Base-by-base conservation (phyloP, 2,797 vertebrate genomes). In the Bradypodion pumilum region DNA sequence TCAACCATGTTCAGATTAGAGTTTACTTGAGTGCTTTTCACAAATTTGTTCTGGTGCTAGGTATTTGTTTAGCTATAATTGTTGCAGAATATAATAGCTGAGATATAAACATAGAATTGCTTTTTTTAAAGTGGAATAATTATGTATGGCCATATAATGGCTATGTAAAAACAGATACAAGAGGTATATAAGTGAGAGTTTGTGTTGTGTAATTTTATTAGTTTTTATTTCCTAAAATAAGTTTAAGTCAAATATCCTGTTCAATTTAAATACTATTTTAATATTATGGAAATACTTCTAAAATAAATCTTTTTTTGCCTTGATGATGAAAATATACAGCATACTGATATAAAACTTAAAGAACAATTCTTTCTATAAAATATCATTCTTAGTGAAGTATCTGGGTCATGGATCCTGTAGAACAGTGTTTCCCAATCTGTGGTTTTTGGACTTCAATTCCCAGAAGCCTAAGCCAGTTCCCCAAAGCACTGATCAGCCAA, bases 1-100 rank as follows among this genome's bases (percentile, higher is more conserved):
- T 44, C 46, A 69, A 69, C 25, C 25, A 59, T 49, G 52, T 80
- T 69, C 68, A 46, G 37, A 29, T 37, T 70, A 25, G 35, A 70
- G 69, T 69, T 68, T 69, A 80, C 78, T 68, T 56, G 23, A 69
- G 65, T 56, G 78, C 46, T 80, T 69, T 80, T 69, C 46, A 69
- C 32, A 69, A 69, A 80, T 80, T 80, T 80, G 65, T 69, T 69
- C 65, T 66, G 29, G 49, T 66, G 37, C 52, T 56, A 59, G 32
- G 35, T 69, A 80, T 80, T 80, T 80, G 69, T 80, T 69, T 56
- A 80, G 65, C 65, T 69, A 70, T 69, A 80, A 80, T 59, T 80
- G 49, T 70, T 69, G 66, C 49, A 70, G 70, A 80, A 80, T 80
- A 56, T 66, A 37, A 70, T 66, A 80, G 66, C 66, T 80, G 66